Base-by-base conservation (phyloP, 2,888 invertebrate species). In the Gryllus longicercus region DNA sequence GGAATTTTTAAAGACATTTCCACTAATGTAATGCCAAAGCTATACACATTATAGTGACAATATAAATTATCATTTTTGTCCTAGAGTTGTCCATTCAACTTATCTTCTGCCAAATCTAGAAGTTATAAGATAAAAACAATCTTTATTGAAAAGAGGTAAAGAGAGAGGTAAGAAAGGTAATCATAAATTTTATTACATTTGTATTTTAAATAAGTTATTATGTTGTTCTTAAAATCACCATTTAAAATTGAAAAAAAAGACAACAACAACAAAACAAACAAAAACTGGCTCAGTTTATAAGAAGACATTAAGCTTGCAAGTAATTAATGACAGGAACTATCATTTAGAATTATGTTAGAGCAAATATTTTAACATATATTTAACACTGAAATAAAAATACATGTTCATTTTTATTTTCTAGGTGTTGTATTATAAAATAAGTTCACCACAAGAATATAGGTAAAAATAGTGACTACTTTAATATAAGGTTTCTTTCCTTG, bases 391-490 rank as follows among this genome's bases (percentile, higher is more conserved):
- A 38, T 63, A n/a, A 63, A 63, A 63, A 63, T n/a, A 63, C 63
- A 38, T 63, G 63, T 14, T n/a, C n/a, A 63, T n/a, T 63, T 18
- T n/a, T 18, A 63, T 63, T 63, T 63, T 63, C 63, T n/a, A 63
- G 63, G 63, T 14, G 14, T 14, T 63, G 63, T 63, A 63, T 14
- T 18, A 63, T 18, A 63, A 63, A n/a, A 63, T 18, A 63, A n/a
- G n/a, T 63, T 63, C 63, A 63, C 16, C 14, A 38, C 38, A 38
- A 63, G 16, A 18, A 16, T 63, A 63, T 63, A 63, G 63, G 63
- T 63, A 63, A 63, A 38, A 63, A 63, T 63, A 63, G 63, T 18
- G 63, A 63, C 63, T 63, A 63, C 63, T 63, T 63, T 63, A 63
- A 63, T 63, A 63, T 18, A n/a, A 18, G 63, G 63, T 63, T 63